Evolutionary conservation across 2,113 vertebrate species (phyloP).

Genomic region (Aptenodytes forsteri): DNA sequence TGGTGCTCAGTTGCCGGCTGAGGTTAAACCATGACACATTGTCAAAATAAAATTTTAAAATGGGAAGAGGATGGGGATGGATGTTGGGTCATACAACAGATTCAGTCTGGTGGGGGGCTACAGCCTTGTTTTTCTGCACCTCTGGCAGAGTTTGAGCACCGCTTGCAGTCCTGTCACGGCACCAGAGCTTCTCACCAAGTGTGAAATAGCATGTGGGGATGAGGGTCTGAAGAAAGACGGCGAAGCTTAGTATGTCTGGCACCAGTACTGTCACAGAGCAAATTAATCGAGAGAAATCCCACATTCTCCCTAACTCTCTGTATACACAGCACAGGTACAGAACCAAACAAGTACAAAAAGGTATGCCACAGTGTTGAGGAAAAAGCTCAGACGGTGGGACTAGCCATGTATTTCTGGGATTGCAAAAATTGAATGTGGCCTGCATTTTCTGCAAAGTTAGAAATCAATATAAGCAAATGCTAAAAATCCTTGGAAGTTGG

Average conservation of each 20-base stretch:
- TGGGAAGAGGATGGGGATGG: background rate
- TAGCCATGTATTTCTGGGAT: background rate
- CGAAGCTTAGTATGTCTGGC: background rate
- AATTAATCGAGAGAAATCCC: background rate
- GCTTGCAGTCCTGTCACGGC: background rate
- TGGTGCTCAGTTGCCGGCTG: too few species aligned
- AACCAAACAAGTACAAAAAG: background rate
- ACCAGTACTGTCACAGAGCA: background rate
- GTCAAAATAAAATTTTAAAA: background rate
- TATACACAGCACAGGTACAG: background rate
- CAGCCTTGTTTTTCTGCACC: background rate
- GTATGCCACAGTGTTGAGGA: background rate
- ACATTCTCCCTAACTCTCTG: background rate
- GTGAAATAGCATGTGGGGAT: background rate
- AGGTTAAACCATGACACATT: too few species aligned
- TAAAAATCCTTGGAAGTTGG: background rate
- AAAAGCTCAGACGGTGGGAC: background rate
- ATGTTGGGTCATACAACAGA: background rate
- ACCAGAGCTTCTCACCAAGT: background rate
- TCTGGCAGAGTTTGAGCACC: background rate
- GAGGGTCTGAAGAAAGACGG: background rate
- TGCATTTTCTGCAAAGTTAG: background rate
- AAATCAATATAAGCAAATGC: background rate
- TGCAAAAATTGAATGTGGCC: fast-evolving
- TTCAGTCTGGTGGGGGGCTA: fast-evolving